These are phyloP conservation scores for Parthenolecanium corni DNA, from an alignment of 2,888 invertebrate genomes.

Conservation along the genomic window DNA sequence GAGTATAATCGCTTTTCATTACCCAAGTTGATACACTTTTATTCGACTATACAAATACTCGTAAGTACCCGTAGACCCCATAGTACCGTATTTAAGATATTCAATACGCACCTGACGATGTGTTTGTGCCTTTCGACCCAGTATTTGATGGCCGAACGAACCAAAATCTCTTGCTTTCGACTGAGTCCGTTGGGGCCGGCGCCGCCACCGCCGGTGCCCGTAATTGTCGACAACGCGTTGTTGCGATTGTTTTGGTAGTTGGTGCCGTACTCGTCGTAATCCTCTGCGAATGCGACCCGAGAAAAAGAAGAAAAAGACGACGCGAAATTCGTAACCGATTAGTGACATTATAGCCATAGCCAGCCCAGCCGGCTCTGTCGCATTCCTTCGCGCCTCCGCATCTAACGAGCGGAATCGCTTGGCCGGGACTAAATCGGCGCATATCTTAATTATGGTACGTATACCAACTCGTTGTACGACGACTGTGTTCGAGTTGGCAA, in stretches of 20 bases:
- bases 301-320: not conserved
- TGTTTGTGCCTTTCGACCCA: constrained; percentile 85
- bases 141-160: constrained; percentile 75
- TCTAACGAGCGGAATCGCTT: too few species aligned
- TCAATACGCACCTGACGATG: constrained; percentile 59
- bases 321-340: not conserved
- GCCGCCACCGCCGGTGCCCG: constrained; percentile 4
- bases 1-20: too few species aligned
- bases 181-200: constrained; percentile 66
- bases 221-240: constrained; percentile 5
- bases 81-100: too few species aligned
- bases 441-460: too few species aligned
- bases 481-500: too few species aligned
- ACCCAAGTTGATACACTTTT: too few species aligned
- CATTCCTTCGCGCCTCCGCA: too few species aligned
- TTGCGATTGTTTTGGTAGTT: constrained; percentile 15
- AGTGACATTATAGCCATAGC: not conserved
- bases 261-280: constrained; percentile 12
- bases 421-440: too few species aligned
- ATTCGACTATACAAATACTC: too few species aligned
- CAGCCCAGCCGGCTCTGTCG: too few species aligned
- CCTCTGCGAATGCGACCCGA: constrained; percentile 3
- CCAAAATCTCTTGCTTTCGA: constrained; percentile 71
- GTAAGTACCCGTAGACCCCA: too few species aligned
- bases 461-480: too few species aligned